phyloP scores from a whole-genome alignment of 2,113 vertebrate species.

The cattle (Bos taurus) region DNA sequence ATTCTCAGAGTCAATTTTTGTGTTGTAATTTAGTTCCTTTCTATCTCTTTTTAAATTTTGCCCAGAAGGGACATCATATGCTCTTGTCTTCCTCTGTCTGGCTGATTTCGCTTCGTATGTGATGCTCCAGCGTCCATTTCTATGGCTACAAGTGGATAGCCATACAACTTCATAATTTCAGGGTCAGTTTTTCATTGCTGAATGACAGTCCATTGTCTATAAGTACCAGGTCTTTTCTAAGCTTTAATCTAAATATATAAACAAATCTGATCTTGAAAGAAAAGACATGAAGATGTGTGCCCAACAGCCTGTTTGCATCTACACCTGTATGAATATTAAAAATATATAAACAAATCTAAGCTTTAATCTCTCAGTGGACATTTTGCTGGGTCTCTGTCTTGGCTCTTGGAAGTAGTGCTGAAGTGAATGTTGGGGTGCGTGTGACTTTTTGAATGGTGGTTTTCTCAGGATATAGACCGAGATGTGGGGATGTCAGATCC shows the following conservation, averaged over 20 bases:
- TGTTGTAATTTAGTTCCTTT: neutral
- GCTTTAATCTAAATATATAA: neutral
- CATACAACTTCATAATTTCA: neutral
- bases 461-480: neutral
- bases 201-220: neutral
- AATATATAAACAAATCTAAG: no score
- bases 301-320: conserved; percentile 57
- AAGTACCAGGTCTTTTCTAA: neutral
- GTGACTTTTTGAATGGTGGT: neutral
- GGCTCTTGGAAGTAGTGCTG: neutral
- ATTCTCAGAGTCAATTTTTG: neutral
- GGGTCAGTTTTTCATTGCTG: neutral
- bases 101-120: neutral
- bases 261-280: conserved; percentile 66
- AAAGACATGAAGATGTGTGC: conserved; percentile 54
- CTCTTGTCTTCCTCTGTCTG: neutral
- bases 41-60: neutral
- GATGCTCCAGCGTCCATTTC: neutral
- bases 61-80: neutral
- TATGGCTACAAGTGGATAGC: neutral
- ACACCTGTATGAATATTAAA: neutral
- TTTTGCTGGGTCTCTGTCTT: neutral
- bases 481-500: neutral
- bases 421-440: neutral
- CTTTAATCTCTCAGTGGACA: neutral